Conservation (phyloP, 2,888 invertebrate species). For the Alviniconcha strummeri region DNA sequence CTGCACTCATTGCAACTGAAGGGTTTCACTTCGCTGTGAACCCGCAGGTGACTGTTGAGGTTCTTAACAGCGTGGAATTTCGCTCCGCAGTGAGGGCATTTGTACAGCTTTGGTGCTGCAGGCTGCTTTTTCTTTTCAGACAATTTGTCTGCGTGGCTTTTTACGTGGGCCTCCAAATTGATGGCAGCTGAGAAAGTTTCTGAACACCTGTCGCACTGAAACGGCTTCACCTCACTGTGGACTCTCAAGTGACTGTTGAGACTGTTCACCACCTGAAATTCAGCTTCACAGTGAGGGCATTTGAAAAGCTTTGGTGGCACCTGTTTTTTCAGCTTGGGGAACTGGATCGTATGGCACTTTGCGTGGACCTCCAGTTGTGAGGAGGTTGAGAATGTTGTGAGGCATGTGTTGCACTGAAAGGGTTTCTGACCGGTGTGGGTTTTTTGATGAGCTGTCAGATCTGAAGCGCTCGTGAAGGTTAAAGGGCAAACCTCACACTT, state of each 20-base stretch:
- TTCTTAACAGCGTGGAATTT: neutral
- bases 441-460: too few species aligned
- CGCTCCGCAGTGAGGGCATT: neutral
- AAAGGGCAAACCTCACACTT: too few species aligned
- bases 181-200: neutral
- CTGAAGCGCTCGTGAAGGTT: too few species aligned
- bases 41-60: neutral
- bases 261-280: too few species aligned
- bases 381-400: too few species aligned
- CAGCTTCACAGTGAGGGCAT: too few species aligned
- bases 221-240: neutral
- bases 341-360: too few species aligned
- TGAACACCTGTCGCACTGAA: neutral
- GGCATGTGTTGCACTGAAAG: too few species aligned
- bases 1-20: neutral
- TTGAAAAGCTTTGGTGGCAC: too few species aligned
- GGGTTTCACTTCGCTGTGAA: slow-evolving; percentile 8
- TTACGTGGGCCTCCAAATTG: neutral
- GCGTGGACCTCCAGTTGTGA: too few species aligned
- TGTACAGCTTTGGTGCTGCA: neutral
- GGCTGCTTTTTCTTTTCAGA: neutral
- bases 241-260: neutral
- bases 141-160: neutral
- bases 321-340: too few species aligned
- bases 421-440: too few species aligned